These are phyloP conservation scores for Lampropteryx suffumata DNA, from an alignment of 2,888 invertebrate species.

Conservation along the genomic window DNA sequence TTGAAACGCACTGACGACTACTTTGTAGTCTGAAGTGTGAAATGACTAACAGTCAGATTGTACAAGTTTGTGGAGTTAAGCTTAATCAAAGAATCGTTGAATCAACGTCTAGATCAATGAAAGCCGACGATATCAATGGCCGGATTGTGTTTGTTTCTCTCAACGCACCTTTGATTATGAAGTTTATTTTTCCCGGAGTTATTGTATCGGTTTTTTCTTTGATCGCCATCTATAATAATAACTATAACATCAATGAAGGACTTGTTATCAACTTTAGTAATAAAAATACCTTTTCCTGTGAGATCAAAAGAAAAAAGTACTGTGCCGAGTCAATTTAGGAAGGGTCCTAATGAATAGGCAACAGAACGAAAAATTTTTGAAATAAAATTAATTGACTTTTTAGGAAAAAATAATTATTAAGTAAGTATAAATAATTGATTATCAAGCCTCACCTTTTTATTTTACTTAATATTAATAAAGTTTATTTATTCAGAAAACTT, in stretches of 20 bases:
- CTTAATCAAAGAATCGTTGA: not conserved
- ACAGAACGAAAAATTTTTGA: no score
- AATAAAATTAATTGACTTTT: no score
- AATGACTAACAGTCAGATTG: constrained; percentile 20
- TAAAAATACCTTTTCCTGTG: constrained; percentile 3
- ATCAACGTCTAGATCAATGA: constrained; percentile 2
- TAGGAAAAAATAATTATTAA: no score
- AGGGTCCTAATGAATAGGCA: no score
- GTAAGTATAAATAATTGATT: no score
- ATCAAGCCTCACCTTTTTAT: no score
- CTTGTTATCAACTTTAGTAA: constrained; percentile 1
- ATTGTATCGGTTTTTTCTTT: constrained; percentile 1
- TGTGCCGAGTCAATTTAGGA: not conserved
- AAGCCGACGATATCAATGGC: not conserved
- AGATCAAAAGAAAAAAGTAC: not conserved
- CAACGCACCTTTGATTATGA: constrained; percentile 7
- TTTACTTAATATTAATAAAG: no score
- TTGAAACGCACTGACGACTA: constrained; percentile 18
- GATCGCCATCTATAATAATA: not conserved
- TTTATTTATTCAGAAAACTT: no score
- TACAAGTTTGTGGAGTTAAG: constrained; percentile 13
- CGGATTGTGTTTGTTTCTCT: constrained; percentile 2
- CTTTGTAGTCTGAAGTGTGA: constrained; percentile 26
- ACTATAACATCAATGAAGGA: constrained; percentile 1
- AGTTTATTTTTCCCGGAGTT: not conserved